Percentiles rank a stretch among this genome's conserved stretches.
phyloP scores from a whole-genome alignment of 2,113 vertebrate species.

The Desmodus rotundus region DNA sequence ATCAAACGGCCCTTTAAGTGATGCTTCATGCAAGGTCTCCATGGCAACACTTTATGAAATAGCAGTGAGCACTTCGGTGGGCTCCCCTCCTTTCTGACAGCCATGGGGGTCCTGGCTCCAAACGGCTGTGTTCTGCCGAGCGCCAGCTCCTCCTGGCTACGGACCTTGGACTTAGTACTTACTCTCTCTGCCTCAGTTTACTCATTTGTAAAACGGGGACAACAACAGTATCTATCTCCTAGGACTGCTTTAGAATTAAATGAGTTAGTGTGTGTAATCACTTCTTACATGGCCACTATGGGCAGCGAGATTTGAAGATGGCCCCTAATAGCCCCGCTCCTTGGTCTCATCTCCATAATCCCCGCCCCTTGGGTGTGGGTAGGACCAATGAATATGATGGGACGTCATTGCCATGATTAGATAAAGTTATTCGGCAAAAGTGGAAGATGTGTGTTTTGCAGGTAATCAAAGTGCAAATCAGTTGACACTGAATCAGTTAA shows the following conservation, averaged over 20 bases:
- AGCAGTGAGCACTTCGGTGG: slow-evolving; percentile 35
- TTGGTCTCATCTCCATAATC: too few species aligned
- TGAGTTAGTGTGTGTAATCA: neutral
- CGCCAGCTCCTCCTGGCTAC: neutral
- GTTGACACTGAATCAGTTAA: neutral
- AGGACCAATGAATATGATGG: neutral
- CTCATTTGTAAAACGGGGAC: neutral
- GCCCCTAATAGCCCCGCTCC: too few species aligned
- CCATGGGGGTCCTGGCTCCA: neutral
- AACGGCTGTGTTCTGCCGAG: neutral
- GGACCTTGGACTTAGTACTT: neutral
- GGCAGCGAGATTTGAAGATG: neutral
- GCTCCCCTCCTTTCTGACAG: neutral
- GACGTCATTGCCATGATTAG: neutral
- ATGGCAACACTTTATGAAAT: slow-evolving; percentile 72
- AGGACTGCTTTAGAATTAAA: neutral
- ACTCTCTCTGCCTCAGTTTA: neutral
- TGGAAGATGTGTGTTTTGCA: neutral
- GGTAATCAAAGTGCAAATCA: neutral
- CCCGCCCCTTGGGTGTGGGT: neutral
- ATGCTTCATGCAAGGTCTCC: slow-evolving; percentile 70
- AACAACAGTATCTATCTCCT: neutral
- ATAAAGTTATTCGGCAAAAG: neutral
- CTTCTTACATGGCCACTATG: neutral
- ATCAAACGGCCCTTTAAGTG: slow-evolving; percentile 68